These are phyloP conservation scores for Brachirus orientalis DNA, from an alignment of 2,113 vertebrate genomes.

Conservation along the genomic window DNA sequence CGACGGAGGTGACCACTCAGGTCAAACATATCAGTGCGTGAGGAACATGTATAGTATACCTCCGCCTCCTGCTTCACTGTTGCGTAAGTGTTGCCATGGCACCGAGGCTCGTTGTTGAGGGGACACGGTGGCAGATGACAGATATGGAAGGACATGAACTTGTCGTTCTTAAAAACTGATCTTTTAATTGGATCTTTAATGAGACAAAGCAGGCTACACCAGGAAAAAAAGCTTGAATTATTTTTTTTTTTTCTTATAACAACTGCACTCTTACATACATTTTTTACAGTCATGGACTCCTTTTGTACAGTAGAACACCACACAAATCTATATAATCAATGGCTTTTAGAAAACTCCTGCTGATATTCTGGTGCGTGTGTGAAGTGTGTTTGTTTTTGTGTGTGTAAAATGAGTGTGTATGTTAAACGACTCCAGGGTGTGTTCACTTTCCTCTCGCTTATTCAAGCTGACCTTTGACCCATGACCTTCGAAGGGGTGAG, in stretches of 20 bases:
- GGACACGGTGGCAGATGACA: no score
- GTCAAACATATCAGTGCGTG: slow-evolving; percentile 78
- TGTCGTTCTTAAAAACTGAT: slow-evolving; percentile 73
- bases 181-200: slow-evolving; percentile 80
- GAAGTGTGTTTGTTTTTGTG: not conserved
- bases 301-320: slow-evolving; percentile 80
- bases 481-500: slow-evolving; percentile 71
- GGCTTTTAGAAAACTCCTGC: slow-evolving; percentile 77
- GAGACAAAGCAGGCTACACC: slow-evolving; percentile 85
- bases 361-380: slow-evolving; percentile 51
- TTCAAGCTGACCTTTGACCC: slow-evolving; percentile 73
- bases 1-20: slow-evolving; percentile 60
- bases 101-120: slow-evolving; percentile 38
- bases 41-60: slow-evolving; percentile 64
- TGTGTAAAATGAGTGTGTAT: slow-evolving; percentile 28
- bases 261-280: slow-evolving; percentile 86
- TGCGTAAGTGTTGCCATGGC: slow-evolving; percentile 60
- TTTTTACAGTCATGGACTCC: slow-evolving; percentile 83
- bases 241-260: slow-evolving; percentile 81
- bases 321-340: slow-evolving; percentile 84
- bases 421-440: slow-evolving; percentile 33
- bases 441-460: slow-evolving; percentile 52
- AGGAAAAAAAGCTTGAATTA: slow-evolving; percentile 66
- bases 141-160: slow-evolving; percentile 15
- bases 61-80: slow-evolving; percentile 34